phyloP scores from a whole-genome alignment of 2,797 vertebrate genomes.

The Neomorphus geoffroyi region DNA sequence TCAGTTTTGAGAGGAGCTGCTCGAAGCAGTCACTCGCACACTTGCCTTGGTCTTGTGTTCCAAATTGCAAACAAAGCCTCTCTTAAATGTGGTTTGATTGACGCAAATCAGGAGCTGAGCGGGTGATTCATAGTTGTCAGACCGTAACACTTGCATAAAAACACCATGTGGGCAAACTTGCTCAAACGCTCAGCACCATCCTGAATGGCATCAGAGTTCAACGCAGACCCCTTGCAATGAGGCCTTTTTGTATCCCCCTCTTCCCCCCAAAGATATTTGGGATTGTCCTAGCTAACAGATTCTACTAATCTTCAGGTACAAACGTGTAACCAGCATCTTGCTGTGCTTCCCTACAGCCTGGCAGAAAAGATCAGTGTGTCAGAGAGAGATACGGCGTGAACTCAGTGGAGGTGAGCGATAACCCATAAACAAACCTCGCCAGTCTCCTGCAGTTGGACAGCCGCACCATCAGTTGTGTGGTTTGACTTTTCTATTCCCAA shows the following conservation, averaged over 20 bases:
- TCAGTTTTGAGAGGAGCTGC: background rate
- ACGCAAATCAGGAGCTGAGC: conserved; percentile 68
- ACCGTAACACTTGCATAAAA: background rate
- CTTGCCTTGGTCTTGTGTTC: conserved; percentile 9
- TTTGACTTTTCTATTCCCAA: background rate
- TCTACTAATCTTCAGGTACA: background rate
- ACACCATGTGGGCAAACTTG: background rate
- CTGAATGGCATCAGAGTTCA: accelerated
- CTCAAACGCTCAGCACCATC: background rate
- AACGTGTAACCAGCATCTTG: background rate
- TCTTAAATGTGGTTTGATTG: conserved; percentile 76
- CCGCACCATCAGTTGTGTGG: accelerated
- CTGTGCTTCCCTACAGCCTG: background rate
- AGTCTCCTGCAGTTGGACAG: background rate
- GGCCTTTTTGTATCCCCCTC: accelerated
- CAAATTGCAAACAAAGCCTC: conserved; percentile 44
- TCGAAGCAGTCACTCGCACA: background rate
- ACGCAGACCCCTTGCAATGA: accelerated
- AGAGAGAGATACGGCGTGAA: background rate
- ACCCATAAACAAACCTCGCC: background rate
- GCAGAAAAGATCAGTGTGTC: background rate
- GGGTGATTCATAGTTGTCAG: conserved; percentile 65
- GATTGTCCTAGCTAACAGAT: background rate
- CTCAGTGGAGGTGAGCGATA: background rate
- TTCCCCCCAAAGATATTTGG: background rate